Base-by-base conservation (phyloP, 2,888 invertebrate genomes). In the Palloptera scutellata region DNA sequence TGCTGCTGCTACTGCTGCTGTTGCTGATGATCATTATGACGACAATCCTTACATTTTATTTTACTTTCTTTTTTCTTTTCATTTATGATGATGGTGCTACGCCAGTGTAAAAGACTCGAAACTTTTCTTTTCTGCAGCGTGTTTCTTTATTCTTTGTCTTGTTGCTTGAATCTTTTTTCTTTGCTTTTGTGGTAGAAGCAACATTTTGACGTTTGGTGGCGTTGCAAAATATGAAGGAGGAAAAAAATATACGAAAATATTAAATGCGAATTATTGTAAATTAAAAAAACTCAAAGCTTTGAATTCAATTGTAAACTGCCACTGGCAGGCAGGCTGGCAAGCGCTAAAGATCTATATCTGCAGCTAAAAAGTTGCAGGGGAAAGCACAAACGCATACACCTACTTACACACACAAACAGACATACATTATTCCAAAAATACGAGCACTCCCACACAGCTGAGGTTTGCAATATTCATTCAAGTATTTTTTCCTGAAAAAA, bases 381-480 rank as follows among this genome's bases (percentile, higher is more conserved):
- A 13, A 48, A 48, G 15, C 48, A 48, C 48, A 48, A 48, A 15
- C 48, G 48, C 15, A 5, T 15, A 13, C 48, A 15, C 48, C 13
- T n/a, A n/a, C n/a, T n/a, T n/a, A n/a, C 13, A 48, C n/a, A 15
- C n/a, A 48, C 48, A 48, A 30, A 19, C 19, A 55, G 5, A 30
- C 55, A 63, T 8, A 13, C 15, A 55, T 42, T 43, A 8, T 11
- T 42, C 62, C 20, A 55, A 55, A 53, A 4, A 63, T 40, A 9
- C n/a, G 5, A 19, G 13, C 43, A 43, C 12, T 30, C n/a, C 40
- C 13, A 53, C 17, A 8, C 19, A 42, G 42, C 52, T 9, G 19
- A 17, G 53, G 53, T 41, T 41, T 40, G 43, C 42, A 53, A 42
- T 52, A 63, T 17, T 45, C 63, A 63, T 54, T 45, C 55, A 63